Conservation (phyloP, 1,140 invertebrate species). For the Drosophila guanche region DNA sequence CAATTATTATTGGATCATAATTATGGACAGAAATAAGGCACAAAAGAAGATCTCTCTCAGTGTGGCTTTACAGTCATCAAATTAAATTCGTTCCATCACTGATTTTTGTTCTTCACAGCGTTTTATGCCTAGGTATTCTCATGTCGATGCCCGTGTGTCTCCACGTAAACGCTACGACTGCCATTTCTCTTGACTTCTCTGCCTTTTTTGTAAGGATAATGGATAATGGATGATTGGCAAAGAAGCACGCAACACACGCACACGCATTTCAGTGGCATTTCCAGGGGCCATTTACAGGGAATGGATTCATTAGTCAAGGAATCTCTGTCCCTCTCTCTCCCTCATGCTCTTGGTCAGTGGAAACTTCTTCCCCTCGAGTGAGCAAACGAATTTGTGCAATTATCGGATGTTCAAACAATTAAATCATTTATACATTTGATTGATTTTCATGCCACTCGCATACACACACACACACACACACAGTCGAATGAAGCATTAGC, state of each 20-base stretch:
- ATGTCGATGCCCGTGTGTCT: too few species aligned
- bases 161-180: too few species aligned
- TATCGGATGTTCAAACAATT: conserved; percentile 24
- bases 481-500: conserved; percentile 9
- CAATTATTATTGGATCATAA: too few species aligned
- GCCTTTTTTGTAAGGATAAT: background rate
- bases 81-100: too few species aligned
- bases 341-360: background rate
- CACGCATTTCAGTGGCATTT: conserved; percentile 9
- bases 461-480: background rate
- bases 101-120: too few species aligned
- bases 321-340: background rate
- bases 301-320: conserved; percentile 13
- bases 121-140: too few species aligned
- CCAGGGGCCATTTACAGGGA: background rate
- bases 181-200: background rate
- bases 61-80: too few species aligned
- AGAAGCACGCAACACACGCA: conserved; percentile 32
- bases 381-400: conserved; percentile 24
- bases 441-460: conserved; percentile 19
- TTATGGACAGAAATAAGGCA: too few species aligned
- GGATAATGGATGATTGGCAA: conserved; percentile 37
- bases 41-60: background rate
- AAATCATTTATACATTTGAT: conserved; percentile 15
- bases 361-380: conserved; percentile 8